A percentile compares a stretch with the other conserved stretches of the same genome.
phyloP scores from a whole-genome alignment of 2,888 invertebrate species.

The Nycteola revayana region DNA sequence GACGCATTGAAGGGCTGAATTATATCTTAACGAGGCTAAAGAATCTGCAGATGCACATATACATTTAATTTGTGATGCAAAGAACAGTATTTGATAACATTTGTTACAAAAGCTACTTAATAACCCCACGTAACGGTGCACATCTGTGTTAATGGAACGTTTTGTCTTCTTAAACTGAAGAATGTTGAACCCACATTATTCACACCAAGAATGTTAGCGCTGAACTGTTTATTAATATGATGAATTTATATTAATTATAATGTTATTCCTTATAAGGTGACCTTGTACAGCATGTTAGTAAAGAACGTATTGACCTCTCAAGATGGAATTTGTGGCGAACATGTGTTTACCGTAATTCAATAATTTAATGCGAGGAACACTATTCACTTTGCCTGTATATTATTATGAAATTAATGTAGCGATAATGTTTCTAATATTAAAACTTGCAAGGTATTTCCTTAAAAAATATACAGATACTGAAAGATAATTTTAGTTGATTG shows the following conservation, averaged over 20 bases:
- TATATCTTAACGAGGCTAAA: slow-evolving; percentile 3
- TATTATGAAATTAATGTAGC: too few species aligned
- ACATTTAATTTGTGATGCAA: slow-evolving; percentile 35
- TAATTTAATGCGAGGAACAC: slow-evolving; percentile 9
- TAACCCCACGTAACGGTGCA: slow-evolving; percentile 55
- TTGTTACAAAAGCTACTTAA: slow-evolving; percentile 60
- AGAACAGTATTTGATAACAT: slow-evolving; percentile 35
- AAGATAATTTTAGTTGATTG: too few species aligned
- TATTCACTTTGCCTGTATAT: too few species aligned
- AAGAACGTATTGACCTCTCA: slow-evolving; percentile 20
- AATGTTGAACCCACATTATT: slow-evolving; percentile 28
- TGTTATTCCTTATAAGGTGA: slow-evolving; percentile 10
- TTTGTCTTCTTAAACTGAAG: slow-evolving; percentile 43
- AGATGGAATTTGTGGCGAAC: slow-evolving; percentile 11
- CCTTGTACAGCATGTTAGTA: slow-evolving; percentile 13
- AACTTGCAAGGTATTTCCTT: too few species aligned
- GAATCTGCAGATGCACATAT: slow-evolving; percentile 23
- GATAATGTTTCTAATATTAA: too few species aligned
- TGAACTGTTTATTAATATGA: slow-evolving; percentile 19
- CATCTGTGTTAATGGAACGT: slow-evolving; percentile 72
- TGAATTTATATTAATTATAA: slow-evolving; percentile 12
- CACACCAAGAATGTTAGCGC: slow-evolving; percentile 19
- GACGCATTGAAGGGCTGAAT: background rate
- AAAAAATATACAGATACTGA: too few species aligned
- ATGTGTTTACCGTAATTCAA: slow-evolving; percentile 11